These are phyloP conservation scores for Bactericera cockerelli DNA, from an alignment of 1,140 invertebrate genomes.

Conservation along the genomic window DNA sequence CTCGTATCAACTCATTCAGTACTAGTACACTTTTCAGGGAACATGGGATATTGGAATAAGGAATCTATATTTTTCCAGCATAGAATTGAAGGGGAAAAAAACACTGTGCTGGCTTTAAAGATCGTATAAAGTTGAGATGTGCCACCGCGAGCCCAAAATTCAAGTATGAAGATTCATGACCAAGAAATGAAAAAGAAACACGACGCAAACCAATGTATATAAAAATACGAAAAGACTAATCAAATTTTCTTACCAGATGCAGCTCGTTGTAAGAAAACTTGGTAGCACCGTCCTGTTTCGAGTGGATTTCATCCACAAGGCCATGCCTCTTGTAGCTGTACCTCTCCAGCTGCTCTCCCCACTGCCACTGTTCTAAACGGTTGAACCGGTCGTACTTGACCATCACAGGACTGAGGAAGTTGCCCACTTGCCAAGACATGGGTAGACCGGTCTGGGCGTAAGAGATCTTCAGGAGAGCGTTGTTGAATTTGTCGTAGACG, in stretches of 20 bases:
- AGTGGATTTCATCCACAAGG: constrained; percentile 62
- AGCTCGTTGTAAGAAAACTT: constrained; percentile 67
- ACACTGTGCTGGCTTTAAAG: too few relatives aligned
- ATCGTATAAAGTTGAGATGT: too few relatives aligned
- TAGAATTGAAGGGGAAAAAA: too few relatives aligned
- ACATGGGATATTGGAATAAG: too few relatives aligned
- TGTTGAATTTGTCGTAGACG: constrained; percentile 68
- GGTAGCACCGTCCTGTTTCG: constrained; percentile 59
- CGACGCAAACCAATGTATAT: too few relatives aligned
- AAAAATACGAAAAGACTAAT: too few relatives aligned
- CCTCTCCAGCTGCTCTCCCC: constrained; percentile 69
- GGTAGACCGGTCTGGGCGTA: constrained; percentile 78
- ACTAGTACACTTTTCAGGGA: too few relatives aligned
- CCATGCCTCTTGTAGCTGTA: constrained; percentile 78
- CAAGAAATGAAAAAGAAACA: too few relatives aligned
- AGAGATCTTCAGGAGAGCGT: constrained; percentile 64
- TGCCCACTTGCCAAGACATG: constrained; percentile 54
- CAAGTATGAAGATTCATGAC: too few relatives aligned
- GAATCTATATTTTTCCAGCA: too few relatives aligned
- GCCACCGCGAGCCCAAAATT: too few relatives aligned
- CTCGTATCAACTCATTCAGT: too few relatives aligned
- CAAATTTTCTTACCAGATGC: constrained; percentile 41
- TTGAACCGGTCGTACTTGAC: constrained; percentile 84
- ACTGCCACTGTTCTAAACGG: constrained; percentile 77
- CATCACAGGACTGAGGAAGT: constrained; percentile 58